Evolutionary conservation across 2,888 invertebrate genomes (phyloP), one percentile per base, ranked within the genome.

Genomic region (Rotaria sp.): DNA sequence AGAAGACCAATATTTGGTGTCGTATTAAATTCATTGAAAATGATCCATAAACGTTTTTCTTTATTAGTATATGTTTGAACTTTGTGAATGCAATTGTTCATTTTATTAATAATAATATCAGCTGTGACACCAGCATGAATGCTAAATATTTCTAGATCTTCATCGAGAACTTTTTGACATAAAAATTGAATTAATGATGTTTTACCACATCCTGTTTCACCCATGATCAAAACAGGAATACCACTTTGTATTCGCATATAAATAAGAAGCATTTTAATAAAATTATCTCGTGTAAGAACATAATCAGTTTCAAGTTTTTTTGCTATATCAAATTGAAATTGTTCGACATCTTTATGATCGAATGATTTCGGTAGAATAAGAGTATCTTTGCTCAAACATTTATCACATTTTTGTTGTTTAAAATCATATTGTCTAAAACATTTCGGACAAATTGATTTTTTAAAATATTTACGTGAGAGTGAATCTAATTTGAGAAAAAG

Each of bases 191-290:
- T 88, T 48, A 90, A 88, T n/a, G 89, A 87, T 15, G 90, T 90
- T 87, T 90, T 90, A 18, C 90, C 90, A 88, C 90, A 90, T 15
- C 90, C 90, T 11, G 90, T 90, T 87, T 90, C 90, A 41, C 90
- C 90, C 90, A 90, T 90, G n/a, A 90, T 88, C 41, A 90, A 88
- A n/a, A 90, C 90, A 74, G 90, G 90, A 84, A 90, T 90, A 85
- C 89, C 88, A 88, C 90, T 90, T 85, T 89, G 89, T 88, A 90
- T 90, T 86, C 90, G 88, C 90, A 90, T 89, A 88, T 89, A 89
- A n/a, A 90, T 90, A 57, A 90, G 90, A 86, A 90, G 88, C 50
- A 90, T 90, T 85, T 90, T 90, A 87, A 90, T 90, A 75, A 89
- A 90, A 88, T 90, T 90, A 88, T 90, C 90, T 84, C 89, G 89